Conservation (phyloP, 2,888 invertebrate species). For the Tetramorium bicarinatum region DNA sequence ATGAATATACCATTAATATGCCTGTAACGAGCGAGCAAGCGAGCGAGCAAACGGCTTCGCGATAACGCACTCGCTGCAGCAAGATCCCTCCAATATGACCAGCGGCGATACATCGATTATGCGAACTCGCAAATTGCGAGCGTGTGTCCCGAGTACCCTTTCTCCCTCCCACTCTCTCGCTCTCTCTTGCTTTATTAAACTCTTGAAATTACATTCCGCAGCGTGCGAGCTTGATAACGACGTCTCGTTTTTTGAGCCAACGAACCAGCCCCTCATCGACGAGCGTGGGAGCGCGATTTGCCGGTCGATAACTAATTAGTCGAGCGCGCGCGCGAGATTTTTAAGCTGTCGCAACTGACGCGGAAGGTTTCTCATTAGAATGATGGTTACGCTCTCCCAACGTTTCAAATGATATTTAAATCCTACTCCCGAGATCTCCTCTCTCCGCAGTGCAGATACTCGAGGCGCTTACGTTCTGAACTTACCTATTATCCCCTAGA, state of each 20-base stretch:
- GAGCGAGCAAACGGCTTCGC: conserved; percentile 25
- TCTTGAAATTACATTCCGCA: conserved; percentile 46
- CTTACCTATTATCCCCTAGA: conserved; percentile 60
- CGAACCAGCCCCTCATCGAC: conserved; percentile 5
- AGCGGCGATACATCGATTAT: conserved; percentile 55
- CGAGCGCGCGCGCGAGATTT: conserved; percentile 13
- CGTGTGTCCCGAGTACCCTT: not conserved
- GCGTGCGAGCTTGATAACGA: conserved; percentile 19
- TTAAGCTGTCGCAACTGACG: conserved; percentile 36
- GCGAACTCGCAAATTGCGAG: conserved; percentile 47
- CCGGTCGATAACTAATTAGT: conserved; percentile 51
- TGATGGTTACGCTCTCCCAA: not conserved
- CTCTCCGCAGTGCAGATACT: conserved; percentile 35
- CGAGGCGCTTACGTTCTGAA: conserved; percentile 45
- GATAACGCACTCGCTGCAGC: conserved; percentile 21
- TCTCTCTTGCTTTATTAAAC: conserved; percentile 37
- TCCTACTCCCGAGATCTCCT: conserved; percentile 23
- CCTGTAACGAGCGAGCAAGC: conserved; percentile 33
- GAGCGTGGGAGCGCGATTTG: conserved; percentile 44
- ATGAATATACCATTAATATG: conserved; percentile 49
- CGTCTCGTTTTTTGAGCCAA: conserved; percentile 3
- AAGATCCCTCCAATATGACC: conserved; percentile 46
- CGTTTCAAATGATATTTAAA: conserved; percentile 54
- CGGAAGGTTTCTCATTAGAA: conserved; percentile 48
- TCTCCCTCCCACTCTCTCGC: not conserved